phyloP scores from a whole-genome alignment of 2,888 invertebrate species.

The Emmelina monodactyla region DNA sequence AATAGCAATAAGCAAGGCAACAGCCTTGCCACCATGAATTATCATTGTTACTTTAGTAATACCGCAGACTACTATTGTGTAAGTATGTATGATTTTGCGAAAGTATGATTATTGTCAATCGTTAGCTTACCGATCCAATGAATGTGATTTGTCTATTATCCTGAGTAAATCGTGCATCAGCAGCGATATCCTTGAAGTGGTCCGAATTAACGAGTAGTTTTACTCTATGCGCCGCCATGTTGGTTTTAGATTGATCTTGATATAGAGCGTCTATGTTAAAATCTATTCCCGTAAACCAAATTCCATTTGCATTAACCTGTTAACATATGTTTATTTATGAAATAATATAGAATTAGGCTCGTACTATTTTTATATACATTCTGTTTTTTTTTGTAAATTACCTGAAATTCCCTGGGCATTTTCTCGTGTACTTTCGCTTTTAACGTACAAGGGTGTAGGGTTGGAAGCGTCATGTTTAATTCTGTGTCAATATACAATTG shows the following conservation, averaged over 20 bases:
- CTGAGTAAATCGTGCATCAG: conserved; percentile 72
- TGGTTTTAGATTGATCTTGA: conserved; percentile 74
- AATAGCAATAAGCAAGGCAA: no score
- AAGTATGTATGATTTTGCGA: no score
- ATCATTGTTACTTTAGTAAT: no score
- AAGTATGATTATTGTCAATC: conserved; percentile 1
- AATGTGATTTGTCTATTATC: conserved; percentile 73
- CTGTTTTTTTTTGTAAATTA: no score
- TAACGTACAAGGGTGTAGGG: conserved; percentile 73
- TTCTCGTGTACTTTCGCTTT: conserved; percentile 74
- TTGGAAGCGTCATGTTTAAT: conserved; percentile 77
- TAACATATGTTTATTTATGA: no score
- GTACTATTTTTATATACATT: no score
- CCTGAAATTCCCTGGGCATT: conserved; percentile 72
- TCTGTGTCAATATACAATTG: conserved; percentile 74
- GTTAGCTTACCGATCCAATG: conserved; percentile 67
- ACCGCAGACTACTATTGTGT: no score
- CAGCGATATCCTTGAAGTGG: conserved; percentile 73
- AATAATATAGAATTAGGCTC: no score
- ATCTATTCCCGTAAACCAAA: conserved; percentile 83
- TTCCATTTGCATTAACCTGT: conserved; percentile 74
- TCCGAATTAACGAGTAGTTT: conserved; percentile 77
- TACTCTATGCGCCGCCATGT: conserved; percentile 70
- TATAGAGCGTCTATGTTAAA: conserved; percentile 76
- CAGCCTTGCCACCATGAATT: no score